Evolutionary conservation across 2,113 vertebrate genomes (phyloP).

Genomic region (Syngnathus scovelli): DNA sequence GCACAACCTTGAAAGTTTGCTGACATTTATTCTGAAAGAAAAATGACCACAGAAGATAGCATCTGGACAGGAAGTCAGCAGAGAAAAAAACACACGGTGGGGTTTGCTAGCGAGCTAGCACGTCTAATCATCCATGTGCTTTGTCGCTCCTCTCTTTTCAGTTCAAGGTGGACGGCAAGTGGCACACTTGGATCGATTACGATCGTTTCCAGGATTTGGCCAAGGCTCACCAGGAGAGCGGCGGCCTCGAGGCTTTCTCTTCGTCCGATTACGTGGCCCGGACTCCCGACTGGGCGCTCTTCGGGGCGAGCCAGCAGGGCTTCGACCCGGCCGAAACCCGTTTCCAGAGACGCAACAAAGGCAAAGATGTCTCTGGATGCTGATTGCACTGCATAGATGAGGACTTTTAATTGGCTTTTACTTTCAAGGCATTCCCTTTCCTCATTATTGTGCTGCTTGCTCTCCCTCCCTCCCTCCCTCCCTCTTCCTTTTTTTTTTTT

Average conservation of each 20-base stretch:
- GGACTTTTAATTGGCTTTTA: background rate
- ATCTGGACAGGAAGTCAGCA: background rate
- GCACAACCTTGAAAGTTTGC: background rate
- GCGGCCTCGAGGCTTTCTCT: conserved; percentile 70
- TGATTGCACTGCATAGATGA: conserved; percentile 58
- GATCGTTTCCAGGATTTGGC: conserved; percentile 82
- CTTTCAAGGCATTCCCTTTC: background rate
- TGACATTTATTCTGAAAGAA: background rate
- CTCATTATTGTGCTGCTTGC: background rate
- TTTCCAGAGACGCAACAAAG: conserved; percentile 80
- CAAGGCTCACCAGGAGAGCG: conserved; percentile 61
- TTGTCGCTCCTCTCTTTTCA: conserved; percentile 41
- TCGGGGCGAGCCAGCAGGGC: conserved; percentile 79
- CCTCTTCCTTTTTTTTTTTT: too few species aligned
- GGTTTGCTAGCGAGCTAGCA: too few species aligned
- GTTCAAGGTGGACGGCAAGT: conserved; percentile 82
- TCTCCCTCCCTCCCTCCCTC: too few species aligned
- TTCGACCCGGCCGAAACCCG: conserved; percentile 85
- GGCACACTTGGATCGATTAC: conserved; percentile 94
- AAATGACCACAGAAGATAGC: background rate
- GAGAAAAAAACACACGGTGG: background rate
- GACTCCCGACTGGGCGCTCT: conserved; percentile 86
- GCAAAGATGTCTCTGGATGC: conserved; percentile 81
- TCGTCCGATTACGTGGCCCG: conserved; percentile 78
- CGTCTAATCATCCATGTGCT: too few species aligned